A percentile compares a stretch with the other conserved stretches of the same genome.
These are phyloP conservation scores for Karalla daura DNA, from an alignment of 2,797 vertebrate genomes.

Conservation along the genomic window DNA sequence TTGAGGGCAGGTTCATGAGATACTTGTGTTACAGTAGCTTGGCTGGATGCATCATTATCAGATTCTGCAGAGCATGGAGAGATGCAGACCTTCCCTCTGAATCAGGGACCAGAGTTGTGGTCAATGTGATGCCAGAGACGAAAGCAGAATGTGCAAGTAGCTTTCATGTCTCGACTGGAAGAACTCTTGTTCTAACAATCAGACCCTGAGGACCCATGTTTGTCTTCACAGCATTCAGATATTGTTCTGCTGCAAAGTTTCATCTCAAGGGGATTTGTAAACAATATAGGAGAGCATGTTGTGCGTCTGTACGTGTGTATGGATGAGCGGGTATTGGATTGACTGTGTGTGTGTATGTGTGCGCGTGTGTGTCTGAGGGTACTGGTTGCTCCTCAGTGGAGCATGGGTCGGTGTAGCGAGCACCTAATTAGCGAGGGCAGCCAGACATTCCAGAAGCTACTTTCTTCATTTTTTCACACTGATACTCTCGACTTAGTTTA, in stretches of 20 bases:
- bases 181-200: slow-evolving; percentile 78
- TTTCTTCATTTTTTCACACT: slow-evolving; percentile 56
- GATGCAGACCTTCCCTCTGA: slow-evolving; percentile 45
- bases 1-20: slow-evolving; percentile 11
- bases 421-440: slow-evolving; percentile 78
- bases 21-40: slow-evolving; percentile 46
- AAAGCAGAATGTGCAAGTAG: slow-evolving; percentile 70
- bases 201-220: slow-evolving; percentile 73
- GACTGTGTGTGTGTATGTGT: slow-evolving; percentile 1
- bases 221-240: slow-evolving; percentile 75
- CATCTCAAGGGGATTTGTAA: slow-evolving; percentile 78
- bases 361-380: slow-evolving; percentile 1
- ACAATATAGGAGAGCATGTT: slow-evolving; percentile 72
- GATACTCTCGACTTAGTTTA: slow-evolving; percentile 41
- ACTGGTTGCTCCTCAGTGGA: slow-evolving; percentile 72
- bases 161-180: slow-evolving; percentile 73
- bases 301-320: slow-evolving; percentile 26
- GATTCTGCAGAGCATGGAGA: slow-evolving; percentile 67
- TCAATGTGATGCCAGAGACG: slow-evolving; percentile 60
- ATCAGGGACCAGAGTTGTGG: slow-evolving; percentile 52
- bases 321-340: slow-evolving; percentile 16
- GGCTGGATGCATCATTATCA: slow-evolving; percentile 67
- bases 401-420: slow-evolving; percentile 71
- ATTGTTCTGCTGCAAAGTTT: slow-evolving; percentile 77
- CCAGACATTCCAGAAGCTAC: slow-evolving; percentile 62